Percentiles rank a stretch among this genome's conserved stretches.
phyloP scores from a whole-genome alignment of 2,113 vertebrate genomes.

The Heptranchias perlo region DNA sequence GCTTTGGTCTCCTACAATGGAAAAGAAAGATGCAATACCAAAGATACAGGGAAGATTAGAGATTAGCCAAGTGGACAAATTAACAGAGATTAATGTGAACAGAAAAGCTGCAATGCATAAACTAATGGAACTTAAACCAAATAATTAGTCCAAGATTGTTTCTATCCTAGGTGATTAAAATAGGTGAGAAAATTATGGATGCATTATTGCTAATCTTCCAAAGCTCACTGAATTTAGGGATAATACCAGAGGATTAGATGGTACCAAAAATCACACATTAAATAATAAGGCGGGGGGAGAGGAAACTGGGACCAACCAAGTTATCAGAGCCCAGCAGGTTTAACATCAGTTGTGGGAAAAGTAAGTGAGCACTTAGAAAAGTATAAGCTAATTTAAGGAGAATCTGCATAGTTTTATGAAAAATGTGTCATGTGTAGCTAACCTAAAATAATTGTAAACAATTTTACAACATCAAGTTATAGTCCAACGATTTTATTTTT shows the following conservation, averaged over 20 bases:
- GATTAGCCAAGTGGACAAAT: background rate
- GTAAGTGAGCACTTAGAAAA: background rate
- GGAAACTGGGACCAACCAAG: background rate
- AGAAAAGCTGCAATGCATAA: background rate
- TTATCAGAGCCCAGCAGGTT: background rate
- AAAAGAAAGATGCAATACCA: background rate
- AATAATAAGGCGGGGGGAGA: background rate
- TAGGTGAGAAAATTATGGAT: background rate
- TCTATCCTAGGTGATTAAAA: background rate
- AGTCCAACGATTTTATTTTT: no score
- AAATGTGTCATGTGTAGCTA: background rate
- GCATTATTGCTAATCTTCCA: background rate
- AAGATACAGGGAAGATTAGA: background rate
- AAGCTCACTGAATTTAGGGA: background rate
- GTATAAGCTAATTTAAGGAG: background rate
- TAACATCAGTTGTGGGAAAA: background rate
- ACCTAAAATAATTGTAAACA: background rate
- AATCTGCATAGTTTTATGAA: background rate
- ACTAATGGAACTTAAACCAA: background rate
- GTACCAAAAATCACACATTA: background rate
- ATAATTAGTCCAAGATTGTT: background rate
- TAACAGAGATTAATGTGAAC: background rate
- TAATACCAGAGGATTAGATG: background rate
- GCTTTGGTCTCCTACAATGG: background rate
- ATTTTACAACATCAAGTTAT: no score